Base-by-base conservation (phyloP, 2,797 vertebrate genomes). In the Graptemys geographica region DNA sequence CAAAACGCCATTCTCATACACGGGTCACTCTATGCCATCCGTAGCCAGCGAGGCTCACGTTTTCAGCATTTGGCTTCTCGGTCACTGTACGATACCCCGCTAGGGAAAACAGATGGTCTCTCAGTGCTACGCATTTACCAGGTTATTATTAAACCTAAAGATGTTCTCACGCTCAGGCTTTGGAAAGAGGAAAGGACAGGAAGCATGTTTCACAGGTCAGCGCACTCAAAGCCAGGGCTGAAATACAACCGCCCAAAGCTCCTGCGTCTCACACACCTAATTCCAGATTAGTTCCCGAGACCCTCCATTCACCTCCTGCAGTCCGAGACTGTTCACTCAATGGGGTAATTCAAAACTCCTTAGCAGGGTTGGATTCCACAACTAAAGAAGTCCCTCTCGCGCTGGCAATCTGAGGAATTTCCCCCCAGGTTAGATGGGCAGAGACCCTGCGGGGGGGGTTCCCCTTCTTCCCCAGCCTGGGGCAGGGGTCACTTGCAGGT, bases 1-100 rank as follows among this genome's bases (percentile, higher is more conserved):
- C 19, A 97, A 3, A 93, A 94, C 52, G 25, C 44, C 81, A 93
- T 53, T 62, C 7, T 94, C 44, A 87, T 72, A 11, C 41, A 90
- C 84, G 37, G 11, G 31, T 94, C 81, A n/a, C 8, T 69, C 41
- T 72, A 6, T 28, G 5, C 4, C 72, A 41, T 18, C 3, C 0
- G 79, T 33, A 44, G 85, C 37, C 88, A 90, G 80, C 25, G 44
- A 49, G 3, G 74, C 72, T 1, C 81, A 47, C 25, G 8, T 79
- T 9, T 92, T 69, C 76, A 57, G 5, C 4, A 84, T 25, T 16
- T 76, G 82, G 37, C 31, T 41, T 90, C 78, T 28, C 65, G 1
- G 47, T 76, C 78, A 6, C 0, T 27, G 47, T 90, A 56, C 69
- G 86, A 88, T 5, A 79, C 3, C 4, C 0, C 13, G 84, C 52